Conservation (phyloP, 2,888 invertebrate genomes). For the Napeogenes inachia region DNA sequence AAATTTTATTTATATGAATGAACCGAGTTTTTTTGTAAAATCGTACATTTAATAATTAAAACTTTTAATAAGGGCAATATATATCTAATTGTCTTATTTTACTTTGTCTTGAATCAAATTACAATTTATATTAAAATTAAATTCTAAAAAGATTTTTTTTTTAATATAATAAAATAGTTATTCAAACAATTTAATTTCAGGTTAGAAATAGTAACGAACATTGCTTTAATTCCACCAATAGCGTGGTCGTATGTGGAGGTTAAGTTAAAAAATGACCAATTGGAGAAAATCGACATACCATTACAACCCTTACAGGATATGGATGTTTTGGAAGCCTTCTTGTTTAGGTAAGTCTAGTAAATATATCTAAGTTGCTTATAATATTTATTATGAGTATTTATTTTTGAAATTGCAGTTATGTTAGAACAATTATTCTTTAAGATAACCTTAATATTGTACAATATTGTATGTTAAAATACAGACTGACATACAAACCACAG, state of each 20-base stretch:
- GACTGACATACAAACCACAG: too few species aligned
- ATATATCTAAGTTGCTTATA: neutral
- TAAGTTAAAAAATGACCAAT: conserved; percentile 48
- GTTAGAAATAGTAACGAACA: conserved; percentile 62
- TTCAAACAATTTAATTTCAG: conserved; percentile 40
- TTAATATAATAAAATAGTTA: neutral
- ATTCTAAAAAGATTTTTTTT: too few species aligned
- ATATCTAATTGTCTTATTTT: neutral
- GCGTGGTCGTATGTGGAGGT: conserved; percentile 66
- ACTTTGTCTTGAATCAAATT: too few species aligned
- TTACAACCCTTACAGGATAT: conserved; percentile 86
- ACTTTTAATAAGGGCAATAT: too few species aligned
- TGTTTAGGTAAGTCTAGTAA: conserved; percentile 79
- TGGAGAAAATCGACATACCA: conserved; percentile 75
- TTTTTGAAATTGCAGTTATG: neutral
- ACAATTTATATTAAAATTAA: too few species aligned
- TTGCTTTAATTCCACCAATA: conserved; percentile 67
- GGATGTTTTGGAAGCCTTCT: conserved; percentile 90
- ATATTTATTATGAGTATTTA: neutral
- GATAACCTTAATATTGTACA: too few species aligned
- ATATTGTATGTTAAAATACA: too few species aligned
- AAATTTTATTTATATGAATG: neutral
- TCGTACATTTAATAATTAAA: neutral
- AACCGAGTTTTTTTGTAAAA: too few species aligned
- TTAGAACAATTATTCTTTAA: too few species aligned